Evolutionary conservation across 1,140 invertebrate genomes (phyloP).

Genomic region (Nephila pilipes): DNA sequence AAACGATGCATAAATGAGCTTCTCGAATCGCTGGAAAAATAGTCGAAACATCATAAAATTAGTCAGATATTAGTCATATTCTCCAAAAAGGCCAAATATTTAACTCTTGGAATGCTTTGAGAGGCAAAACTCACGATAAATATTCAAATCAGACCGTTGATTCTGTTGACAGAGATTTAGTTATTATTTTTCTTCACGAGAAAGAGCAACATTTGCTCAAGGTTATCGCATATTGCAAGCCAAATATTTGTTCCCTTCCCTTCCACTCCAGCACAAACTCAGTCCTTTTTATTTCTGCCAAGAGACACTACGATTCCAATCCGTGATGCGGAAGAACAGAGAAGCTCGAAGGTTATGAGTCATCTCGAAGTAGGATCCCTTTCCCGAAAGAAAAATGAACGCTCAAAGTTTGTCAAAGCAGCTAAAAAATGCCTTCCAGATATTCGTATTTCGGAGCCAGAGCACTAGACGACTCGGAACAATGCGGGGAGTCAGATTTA

Average conservation of each 20-base stretch:
- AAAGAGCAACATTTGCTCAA: neutral
- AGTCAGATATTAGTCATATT: too few relatives aligned
- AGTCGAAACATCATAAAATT: too few relatives aligned
- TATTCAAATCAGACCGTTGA: neutral
- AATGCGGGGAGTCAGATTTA: conserved; percentile 59
- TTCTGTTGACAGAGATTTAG: neutral
- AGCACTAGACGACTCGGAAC: conserved; percentile 46
- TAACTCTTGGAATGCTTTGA: neutral
- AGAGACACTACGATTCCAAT: conserved; percentile 11
- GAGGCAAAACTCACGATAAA: neutral
- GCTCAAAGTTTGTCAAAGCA: conserved; percentile 23
- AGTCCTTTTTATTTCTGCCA: neutral
- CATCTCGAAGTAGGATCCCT: neutral
- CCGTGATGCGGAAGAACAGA: conserved; percentile 15
- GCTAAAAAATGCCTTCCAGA: conserved; percentile 38
- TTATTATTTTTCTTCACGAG: neutral
- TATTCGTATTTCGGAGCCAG: conserved; percentile 49
- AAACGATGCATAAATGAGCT: too few relatives aligned
- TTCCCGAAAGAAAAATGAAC: neutral
- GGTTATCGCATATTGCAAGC: neutral
- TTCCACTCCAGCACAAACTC: neutral
- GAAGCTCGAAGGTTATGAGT: neutral
- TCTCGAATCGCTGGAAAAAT: too few relatives aligned
- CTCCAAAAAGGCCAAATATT: too few relatives aligned
- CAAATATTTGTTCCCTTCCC: neutral